Percentiles rank a stretch among this genome's conserved stretches.
Conservation (phyloP, 1,140 invertebrate genomes). For the Sminthurides bifidus region DNA sequence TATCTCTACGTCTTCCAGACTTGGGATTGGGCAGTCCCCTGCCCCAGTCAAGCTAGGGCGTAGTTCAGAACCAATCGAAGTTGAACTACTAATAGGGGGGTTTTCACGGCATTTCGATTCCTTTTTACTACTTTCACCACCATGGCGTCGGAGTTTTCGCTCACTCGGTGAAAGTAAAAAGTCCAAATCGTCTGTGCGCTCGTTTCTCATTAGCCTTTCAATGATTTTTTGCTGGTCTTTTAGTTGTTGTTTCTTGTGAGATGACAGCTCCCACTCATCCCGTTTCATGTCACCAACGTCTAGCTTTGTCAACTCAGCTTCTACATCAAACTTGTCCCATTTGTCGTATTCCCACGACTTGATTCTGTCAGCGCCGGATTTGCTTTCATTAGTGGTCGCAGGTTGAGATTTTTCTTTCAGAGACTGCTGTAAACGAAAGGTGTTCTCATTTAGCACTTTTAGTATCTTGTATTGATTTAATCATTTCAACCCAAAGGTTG, state of each 20-base stretch:
- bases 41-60: no score
- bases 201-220: conserved; percentile 19
- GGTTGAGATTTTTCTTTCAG: conserved; percentile 17
- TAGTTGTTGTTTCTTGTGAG: conserved; percentile 6
- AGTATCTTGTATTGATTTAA: neutral
- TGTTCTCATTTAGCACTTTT: neutral
- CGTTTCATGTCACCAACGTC: conserved; percentile 43
- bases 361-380: conserved; percentile 36
- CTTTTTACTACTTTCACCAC: no score
- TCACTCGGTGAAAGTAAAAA: no score
- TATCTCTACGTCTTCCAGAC: no score
- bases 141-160: no score
- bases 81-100: no score
- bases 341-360: conserved; percentile 45
- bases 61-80: no score
- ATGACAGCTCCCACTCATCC: conserved; percentile 24
- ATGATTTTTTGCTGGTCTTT: conserved; percentile 16
- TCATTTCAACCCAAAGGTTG: no score
- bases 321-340: conserved; percentile 59
- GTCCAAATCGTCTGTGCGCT: no score
- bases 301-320: conserved; percentile 51
- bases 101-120: no score
- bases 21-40: no score
- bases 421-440: conserved; percentile 33
- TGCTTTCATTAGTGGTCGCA: conserved; percentile 7